Evolutionary conservation across 2,797 vertebrate species (phyloP).

Genomic region (Podarcis lilfordi): DNA sequence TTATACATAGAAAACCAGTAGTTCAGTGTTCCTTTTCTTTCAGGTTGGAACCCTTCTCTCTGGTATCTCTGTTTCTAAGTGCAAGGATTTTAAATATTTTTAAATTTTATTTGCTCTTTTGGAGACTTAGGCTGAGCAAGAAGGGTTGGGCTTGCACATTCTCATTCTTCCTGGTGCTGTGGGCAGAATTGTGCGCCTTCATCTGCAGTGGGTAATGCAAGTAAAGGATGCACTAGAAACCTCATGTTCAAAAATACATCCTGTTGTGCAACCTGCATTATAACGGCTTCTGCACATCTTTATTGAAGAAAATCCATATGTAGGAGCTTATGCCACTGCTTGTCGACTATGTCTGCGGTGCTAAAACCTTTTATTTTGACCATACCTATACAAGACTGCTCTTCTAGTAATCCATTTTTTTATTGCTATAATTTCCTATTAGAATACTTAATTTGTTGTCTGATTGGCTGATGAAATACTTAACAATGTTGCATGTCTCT

Average conservation of each 20-base stretch:
- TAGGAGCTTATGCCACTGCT: too few relatives aligned
- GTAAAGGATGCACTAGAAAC: background rate
- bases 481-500: background rate
- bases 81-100: too few relatives aligned
- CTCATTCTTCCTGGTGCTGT: too few relatives aligned
- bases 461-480: background rate
- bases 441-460: background rate
- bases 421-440: background rate
- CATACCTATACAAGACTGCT: background rate
- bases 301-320: background rate
- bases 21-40: too few relatives aligned
- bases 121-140: too few relatives aligned
- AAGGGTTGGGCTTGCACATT: too few relatives aligned
- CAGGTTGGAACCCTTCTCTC: too few relatives aligned
- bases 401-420: background rate
- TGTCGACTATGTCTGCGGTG: too few relatives aligned
- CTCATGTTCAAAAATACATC: background rate
- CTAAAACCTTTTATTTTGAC: background rate
- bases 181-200: too few relatives aligned
- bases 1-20: too few relatives aligned
- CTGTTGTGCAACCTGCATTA: background rate
- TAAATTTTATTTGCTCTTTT: too few relatives aligned
- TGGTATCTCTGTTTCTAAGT: too few relatives aligned
- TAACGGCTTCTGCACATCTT: background rate
- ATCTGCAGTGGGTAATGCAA: background rate